Percentiles rank a stretch among this genome's conserved stretches.
These are phyloP conservation scores for Echiichthys vipera DNA, from an alignment of 2,797 vertebrate species.

Conservation along the genomic window DNA sequence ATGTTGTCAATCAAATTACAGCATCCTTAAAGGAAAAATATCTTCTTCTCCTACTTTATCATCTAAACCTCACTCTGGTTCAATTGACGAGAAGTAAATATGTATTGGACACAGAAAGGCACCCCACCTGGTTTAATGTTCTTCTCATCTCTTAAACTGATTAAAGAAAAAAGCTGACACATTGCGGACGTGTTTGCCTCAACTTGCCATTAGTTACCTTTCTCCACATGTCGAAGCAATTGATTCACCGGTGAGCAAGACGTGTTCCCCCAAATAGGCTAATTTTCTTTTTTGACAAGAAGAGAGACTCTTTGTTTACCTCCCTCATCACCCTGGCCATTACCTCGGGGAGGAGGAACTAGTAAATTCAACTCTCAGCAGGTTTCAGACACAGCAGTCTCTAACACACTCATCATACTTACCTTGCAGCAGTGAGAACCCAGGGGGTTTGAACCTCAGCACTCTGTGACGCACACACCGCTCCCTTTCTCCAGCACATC, in stretches of 20 bases:
- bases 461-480: constrained; percentile 6
- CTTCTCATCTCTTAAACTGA: not conserved
- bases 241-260: not conserved
- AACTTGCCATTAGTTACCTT: not conserved
- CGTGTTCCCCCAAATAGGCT: not conserved
- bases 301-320: constrained; percentile 8
- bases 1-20: not conserved
- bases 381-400: constrained; percentile 8
- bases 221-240: constrained; percentile 8
- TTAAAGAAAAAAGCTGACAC: constrained; percentile 11
- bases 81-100: not conserved
- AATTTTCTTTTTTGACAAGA: not conserved
- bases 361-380: not conserved
- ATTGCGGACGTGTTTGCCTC: not conserved
- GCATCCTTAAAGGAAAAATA: not conserved
- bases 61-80: not conserved
- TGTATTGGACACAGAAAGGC: not conserved
- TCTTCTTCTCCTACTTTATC: not conserved
- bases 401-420: constrained; percentile 6
- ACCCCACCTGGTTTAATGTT: not conserved
- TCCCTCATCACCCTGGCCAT: constrained; percentile 9
- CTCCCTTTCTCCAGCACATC: not conserved
- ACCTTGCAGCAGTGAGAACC: constrained; percentile 1
- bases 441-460: constrained; percentile 15
- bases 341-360: not conserved